These are phyloP conservation scores for Oophaga sylvatica DNA, from an alignment of 2,797 vertebrate genomes.

Conservation along the genomic window DNA sequence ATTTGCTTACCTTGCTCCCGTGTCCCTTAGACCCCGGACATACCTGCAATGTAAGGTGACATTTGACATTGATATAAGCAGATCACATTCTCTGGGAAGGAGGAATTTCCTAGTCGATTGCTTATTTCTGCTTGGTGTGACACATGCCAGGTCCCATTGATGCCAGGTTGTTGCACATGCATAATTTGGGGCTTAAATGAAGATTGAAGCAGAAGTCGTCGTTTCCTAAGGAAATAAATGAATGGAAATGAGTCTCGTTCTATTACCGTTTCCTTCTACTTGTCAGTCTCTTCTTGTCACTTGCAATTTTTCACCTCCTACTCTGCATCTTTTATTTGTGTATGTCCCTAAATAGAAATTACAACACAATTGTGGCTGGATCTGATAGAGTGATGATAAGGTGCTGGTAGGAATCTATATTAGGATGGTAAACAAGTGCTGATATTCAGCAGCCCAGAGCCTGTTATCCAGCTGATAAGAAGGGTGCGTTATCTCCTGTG, in stretches of 20 bases:
- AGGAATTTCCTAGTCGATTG: too few species aligned
- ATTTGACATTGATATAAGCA: too few species aligned
- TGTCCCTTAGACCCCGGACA: too few species aligned
- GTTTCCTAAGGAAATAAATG: slow-evolving; percentile 16
- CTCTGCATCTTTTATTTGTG: neutral
- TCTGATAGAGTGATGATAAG: slow-evolving; percentile 23
- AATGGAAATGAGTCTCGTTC: slow-evolving; percentile 18
- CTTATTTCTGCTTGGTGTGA: too few species aligned
- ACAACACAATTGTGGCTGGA: slow-evolving; percentile 3
- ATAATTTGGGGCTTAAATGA: neutral
- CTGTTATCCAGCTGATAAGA: neutral
- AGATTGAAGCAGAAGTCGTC: neutral
- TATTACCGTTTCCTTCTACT: slow-evolving; percentile 23
- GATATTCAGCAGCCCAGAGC: neutral
- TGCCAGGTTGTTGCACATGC: neutral
- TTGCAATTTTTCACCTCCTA: slow-evolving; percentile 28
- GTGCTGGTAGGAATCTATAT: slow-evolving; percentile 23
- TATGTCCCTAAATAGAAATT: slow-evolving; percentile 18
- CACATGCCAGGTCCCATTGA: too few species aligned
- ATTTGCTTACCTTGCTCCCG: too few species aligned
- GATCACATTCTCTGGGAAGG: too few species aligned
- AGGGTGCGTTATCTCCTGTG: neutral
- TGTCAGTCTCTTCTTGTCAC: slow-evolving; percentile 29
- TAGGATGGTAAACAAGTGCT: neutral
- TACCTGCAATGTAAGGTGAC: too few species aligned